phyloP scores from a whole-genome alignment of 2,888 invertebrate genomes.

The Panzeria rudis region DNA sequence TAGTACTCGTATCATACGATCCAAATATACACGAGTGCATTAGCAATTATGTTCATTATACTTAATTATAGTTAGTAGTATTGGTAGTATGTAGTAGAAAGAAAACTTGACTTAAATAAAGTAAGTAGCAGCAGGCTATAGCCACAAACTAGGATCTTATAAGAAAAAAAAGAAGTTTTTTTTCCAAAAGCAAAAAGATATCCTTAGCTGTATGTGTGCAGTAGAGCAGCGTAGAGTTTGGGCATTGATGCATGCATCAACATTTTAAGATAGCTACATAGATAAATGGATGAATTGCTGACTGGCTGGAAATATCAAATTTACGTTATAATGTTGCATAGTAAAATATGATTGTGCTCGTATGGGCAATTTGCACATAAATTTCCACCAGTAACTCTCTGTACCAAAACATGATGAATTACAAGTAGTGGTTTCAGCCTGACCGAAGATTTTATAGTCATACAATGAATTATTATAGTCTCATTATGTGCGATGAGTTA shows the following conservation, averaged over 20 bases:
- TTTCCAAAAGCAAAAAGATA: constrained; percentile 26
- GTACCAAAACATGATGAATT: constrained; percentile 64
- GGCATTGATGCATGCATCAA: constrained; percentile 78
- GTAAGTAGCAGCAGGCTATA: constrained; percentile 26
- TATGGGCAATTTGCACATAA: constrained; percentile 43
- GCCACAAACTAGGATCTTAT: constrained; percentile 44
- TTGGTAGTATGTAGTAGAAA: constrained; percentile 18
- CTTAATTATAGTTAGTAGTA: constrained; percentile 80
- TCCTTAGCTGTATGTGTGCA: constrained; percentile 29
- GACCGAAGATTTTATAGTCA: constrained; percentile 55
- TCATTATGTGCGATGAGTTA: constrained; percentile 83
- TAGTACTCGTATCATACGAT: constrained; percentile 11
- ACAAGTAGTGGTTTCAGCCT: constrained; percentile 70
- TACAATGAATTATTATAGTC: constrained; percentile 82
- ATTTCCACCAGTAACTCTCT: constrained; percentile 46
- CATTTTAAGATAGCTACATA: constrained; percentile 66
- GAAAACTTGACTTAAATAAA: constrained; percentile 51
- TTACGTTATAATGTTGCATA: constrained; percentile 37
- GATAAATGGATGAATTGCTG: constrained; percentile 48
- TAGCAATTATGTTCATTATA: constrained; percentile 83
- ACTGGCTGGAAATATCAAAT: constrained; percentile 38
- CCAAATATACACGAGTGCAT: constrained; percentile 74
- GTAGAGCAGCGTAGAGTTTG: background rate
- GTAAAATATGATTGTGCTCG: constrained; percentile 24
- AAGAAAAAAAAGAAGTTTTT: background rate